A percentile compares a stretch with the other conserved stretches of the same genome.
Conservation (phyloP, 2,888 invertebrate species). For the Cactoblastis cactorum region DNA sequence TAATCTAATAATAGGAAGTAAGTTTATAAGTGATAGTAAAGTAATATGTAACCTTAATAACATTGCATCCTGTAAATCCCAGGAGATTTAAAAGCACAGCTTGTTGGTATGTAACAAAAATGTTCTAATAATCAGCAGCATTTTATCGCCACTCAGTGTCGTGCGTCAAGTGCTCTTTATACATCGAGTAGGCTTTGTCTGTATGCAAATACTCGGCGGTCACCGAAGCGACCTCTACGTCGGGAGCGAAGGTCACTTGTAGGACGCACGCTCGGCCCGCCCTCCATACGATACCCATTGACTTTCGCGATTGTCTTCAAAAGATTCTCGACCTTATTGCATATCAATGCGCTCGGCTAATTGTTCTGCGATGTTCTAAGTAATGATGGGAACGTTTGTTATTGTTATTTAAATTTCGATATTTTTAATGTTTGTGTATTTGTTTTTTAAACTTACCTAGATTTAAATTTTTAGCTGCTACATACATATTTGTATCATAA, state of each 20-base stretch:
- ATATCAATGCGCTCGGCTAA: slow-evolving; percentile 6
- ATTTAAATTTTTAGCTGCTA: no score
- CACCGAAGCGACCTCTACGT: slow-evolving; percentile 58
- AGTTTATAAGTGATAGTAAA: no score
- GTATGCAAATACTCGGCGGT: slow-evolving; percentile 70
- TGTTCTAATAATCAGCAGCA: slow-evolving; percentile 20
- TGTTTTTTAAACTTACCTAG: background rate
- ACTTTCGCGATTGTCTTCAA: slow-evolving; percentile 31
- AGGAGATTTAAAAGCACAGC: no score
- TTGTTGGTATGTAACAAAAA: no score
- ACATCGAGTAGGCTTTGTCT: slow-evolving; percentile 68
- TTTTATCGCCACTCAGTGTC: slow-evolving; percentile 46
- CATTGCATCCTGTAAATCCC: no score
- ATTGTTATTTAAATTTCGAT: slow-evolving; percentile 1
- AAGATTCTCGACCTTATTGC: slow-evolving; percentile 30
- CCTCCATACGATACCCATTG: slow-evolving; percentile 33
- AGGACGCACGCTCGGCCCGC: slow-evolving; percentile 47
- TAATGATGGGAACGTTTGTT: slow-evolving; percentile 10
- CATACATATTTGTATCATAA: no score
- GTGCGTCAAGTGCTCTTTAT: slow-evolving; percentile 67
- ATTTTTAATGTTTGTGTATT: background rate
- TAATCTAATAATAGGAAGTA: no score
- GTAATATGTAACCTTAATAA: no score
- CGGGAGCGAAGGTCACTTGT: slow-evolving; percentile 68
- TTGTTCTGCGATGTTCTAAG: slow-evolving; percentile 1